Evolutionary conservation across 2,797 vertebrate genomes (phyloP), one percentile per base, ranked within the genome.

Genomic region (Cyclura pinguis): DNA sequence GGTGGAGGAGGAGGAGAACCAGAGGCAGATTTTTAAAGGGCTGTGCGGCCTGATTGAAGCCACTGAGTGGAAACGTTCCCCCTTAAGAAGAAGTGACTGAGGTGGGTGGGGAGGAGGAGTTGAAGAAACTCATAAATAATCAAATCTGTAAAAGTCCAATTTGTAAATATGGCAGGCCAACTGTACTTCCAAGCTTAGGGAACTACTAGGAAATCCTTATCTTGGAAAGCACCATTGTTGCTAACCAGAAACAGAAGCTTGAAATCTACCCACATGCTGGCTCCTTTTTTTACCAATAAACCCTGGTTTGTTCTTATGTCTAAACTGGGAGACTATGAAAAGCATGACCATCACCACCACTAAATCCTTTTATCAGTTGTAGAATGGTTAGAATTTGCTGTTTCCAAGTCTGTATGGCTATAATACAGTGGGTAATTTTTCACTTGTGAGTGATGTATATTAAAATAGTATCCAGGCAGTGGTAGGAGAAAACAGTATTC

Each of bases 361-460:
- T 62, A 62, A 62, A 62, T 62, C 57, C 57, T 59, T 59, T 18
- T 59, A 59, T 59, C 59, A 62, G 59, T 62, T 62, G 59, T 62
- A 5, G 18, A 62, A 62, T 62, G 20, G 59, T 62, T 73, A 4
- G n/a, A 47, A 62, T 29, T 32, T 7, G 62, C 62, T 50, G 59
- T 78, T 64, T 64, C 57, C 57, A 42, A 13, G 14, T 38, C 52
- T 6, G 55, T 27, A 47, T 52, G 27, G 32, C 24, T 42, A 89
- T 55, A 32, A 24, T 73, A 84, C 16, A 87, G 9, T 22, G 86
- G 62, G n/a, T 91, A 38, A 80, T 74, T 78, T 52, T 91, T 88
- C 74, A 59, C 2, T 13, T 12, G 81, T 50, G 62, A 64, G 29
- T 87, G 32, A 47, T 47, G 29, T n/a, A 57, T 55, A 81, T n/a